phyloP scores from a whole-genome alignment of 2,797 vertebrate genomes.

The Phataginus tetradactyla region DNA sequence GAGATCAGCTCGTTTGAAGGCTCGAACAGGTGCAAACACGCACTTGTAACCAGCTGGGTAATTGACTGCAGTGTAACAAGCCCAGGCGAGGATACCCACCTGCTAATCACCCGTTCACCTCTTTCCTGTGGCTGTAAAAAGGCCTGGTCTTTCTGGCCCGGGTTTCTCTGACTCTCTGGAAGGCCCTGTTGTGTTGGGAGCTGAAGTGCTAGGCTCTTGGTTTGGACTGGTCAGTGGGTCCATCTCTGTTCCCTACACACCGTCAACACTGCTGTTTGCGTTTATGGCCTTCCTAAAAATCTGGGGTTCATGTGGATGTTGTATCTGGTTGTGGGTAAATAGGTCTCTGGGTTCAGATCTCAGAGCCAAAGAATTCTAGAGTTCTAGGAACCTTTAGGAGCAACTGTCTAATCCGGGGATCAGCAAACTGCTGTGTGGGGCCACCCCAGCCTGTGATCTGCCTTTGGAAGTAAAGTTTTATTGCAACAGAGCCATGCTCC shows the following conservation, averaged over 20 bases:
- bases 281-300: not conserved
- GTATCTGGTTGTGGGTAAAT: not conserved
- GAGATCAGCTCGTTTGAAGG: conserved; percentile 65
- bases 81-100: not conserved
- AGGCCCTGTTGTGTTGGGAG: not conserved
- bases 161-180: not conserved
- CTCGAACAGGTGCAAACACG: conserved; percentile 68
- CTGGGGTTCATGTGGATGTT: not conserved
- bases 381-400: not conserved
- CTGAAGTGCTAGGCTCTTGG: not conserved
- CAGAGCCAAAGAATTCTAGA: not conserved
- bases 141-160: not conserved
- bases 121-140: not conserved
- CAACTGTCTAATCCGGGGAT: not conserved
- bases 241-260: not conserved
- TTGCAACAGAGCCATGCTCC: not conserved
- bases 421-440: not conserved
- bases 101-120: conserved; percentile 1
- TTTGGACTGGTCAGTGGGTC: not conserved
- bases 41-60: conserved; percentile 66
- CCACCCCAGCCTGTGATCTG: not conserved
- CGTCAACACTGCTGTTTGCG: not conserved
- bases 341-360: not conserved
- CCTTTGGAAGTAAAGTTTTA: conserved; percentile 30
- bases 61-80: conserved; percentile 13